Evolutionary conservation across 1,140 invertebrate species (phyloP).

Genomic region (Odontomachus brunneus): DNA sequence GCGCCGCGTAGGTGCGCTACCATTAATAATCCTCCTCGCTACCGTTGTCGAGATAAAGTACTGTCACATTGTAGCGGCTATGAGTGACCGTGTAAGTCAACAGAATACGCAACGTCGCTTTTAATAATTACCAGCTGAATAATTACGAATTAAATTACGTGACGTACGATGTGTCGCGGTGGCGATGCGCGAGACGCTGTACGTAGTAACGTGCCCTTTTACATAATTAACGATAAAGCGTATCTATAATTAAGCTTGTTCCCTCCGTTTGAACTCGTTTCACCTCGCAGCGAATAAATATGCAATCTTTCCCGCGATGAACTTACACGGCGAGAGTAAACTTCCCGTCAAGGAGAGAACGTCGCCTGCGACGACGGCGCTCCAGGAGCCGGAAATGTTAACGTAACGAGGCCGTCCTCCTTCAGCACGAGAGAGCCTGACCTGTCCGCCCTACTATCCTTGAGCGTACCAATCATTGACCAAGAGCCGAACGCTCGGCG

Average conservation of each 20-base stretch:
- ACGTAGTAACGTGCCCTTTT: not conserved
- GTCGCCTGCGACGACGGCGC: not conserved
- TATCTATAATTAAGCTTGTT: slow-evolving; percentile 5
- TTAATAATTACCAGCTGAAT: slow-evolving; percentile 22
- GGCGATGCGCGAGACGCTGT: no score
- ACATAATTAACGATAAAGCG: not conserved
- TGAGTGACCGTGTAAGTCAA: not conserved
- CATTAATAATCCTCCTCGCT: slow-evolving; percentile 39
- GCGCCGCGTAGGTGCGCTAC: not conserved
- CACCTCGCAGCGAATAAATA: slow-evolving; percentile 24
- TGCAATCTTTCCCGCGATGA: not conserved
- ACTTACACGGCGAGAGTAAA: slow-evolving; percentile 17
- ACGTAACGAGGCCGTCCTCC: slow-evolving; percentile 36
- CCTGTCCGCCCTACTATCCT: slow-evolving; percentile 13
- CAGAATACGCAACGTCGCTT: not conserved
- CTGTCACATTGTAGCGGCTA: not conserved
- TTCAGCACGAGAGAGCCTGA: slow-evolving; percentile 15
- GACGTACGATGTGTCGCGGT: not conserved
- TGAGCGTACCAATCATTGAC: slow-evolving; percentile 49
- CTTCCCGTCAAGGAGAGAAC: slow-evolving; percentile 11
- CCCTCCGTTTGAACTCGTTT: not conserved
- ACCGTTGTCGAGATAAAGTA: not conserved
- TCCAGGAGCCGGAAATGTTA: slow-evolving; percentile 35
- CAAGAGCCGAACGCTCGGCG: slow-evolving; percentile 16
- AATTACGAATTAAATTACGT: not conserved